Base-by-base conservation (phyloP, 92 coral and sea anemone genomes). In the Isaurus tuberculatus region DNA sequence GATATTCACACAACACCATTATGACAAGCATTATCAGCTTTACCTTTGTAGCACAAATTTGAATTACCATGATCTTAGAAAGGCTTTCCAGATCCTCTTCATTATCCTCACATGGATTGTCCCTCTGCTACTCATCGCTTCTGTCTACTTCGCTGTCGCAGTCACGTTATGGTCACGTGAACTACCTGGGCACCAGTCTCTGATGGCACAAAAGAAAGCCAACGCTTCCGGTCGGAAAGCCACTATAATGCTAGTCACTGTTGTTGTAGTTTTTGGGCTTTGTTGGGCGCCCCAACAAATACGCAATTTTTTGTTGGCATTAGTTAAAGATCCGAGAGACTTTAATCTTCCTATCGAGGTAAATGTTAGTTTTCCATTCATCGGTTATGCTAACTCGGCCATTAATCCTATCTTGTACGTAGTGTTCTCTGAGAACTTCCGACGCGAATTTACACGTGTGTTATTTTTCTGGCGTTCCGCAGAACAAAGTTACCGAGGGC, bases 271-370 rank as follows among this genome's bases (percentile, higher is more conserved):
- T 16, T 93, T 93, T 89, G 97, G 92, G 58, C 69, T 91, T 30
- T 93, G 94, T 58, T 93, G 97, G 97, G 84, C 92, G 28, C 97
- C 97, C 0, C 63, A 88, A 1, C 97, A 93, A 69, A 90, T 86
- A 43, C 92, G 88, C 29, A 94, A 93, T 73, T 17, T 93, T n/a
- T 79, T 91, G 77, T 29, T 66, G 16, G 81, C 67, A 14, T 49
- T 79, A 40, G 86, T 11, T 69, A 71, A 69, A 32, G 77, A 89
- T 2, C 29, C 83, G 27, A 64, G 44, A 10, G 26, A 16, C 61
- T 8, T 79, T 0, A 20, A 43, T 29, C 68, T 87, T 69, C 91
- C 98, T 4, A 0, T 34, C 3, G 87, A 89, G 28, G 30, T 91
- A 0, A 70, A 55, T 25, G 55, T 89, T n/a, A 87, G 81, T 69